Base-by-base conservation (phyloP, 2,797 vertebrate genomes). In the Malacoraja senta region DNA sequence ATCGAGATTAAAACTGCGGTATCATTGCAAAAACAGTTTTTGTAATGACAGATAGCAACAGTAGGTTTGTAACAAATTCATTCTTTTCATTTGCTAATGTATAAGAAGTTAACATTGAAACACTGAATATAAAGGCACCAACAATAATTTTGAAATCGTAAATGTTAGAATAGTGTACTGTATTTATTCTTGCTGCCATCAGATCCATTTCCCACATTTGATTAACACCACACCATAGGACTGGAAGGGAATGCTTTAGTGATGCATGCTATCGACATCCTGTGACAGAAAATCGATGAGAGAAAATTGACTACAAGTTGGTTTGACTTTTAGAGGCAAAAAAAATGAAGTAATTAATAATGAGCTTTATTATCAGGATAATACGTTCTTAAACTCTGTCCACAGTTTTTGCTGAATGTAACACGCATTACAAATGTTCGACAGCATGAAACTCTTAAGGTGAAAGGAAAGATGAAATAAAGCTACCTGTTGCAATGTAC, bases 311-410 rank as follows among this genome's bases (percentile, higher is more conserved):
- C 61, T 88, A 35, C 63, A 68, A 88, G n/a, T 68, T 68, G 32
- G n/a, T 68, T 88, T 68, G 63, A 68, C 84, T 68, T 88, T 68
- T 68, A 19, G n/a, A 32, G 65, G 84, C n/a, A 88, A 88, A 68
- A 21, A 32, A 21, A 35, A 2, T 68, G 65, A 35, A 65, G 63
- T 63, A 88, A 35, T 88, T 88, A 32, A 68, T n/a, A 88, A 68
- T 68, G 84, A 68, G n/a, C 84, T 68, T 88, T 86, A 63, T n/a
- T 19, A 21, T 32, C 26, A 19, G n/a, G 10, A 26, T 29, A n/a
- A 29, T 61, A 29, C 29, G 13, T 21, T 88, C 29, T 65, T 35
- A 32, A n/a, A 35, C 15, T 32, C 63, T 35, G n/a, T 35, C 61
- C 17, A 21, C 61, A 88, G 15, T 68, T 21, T 53, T 35, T 8